Percentiles rank a stretch among this genome's conserved stretches.
phyloP scores from a whole-genome alignment of 2,113 vertebrate species.

The Pionites leucogaster region DNA sequence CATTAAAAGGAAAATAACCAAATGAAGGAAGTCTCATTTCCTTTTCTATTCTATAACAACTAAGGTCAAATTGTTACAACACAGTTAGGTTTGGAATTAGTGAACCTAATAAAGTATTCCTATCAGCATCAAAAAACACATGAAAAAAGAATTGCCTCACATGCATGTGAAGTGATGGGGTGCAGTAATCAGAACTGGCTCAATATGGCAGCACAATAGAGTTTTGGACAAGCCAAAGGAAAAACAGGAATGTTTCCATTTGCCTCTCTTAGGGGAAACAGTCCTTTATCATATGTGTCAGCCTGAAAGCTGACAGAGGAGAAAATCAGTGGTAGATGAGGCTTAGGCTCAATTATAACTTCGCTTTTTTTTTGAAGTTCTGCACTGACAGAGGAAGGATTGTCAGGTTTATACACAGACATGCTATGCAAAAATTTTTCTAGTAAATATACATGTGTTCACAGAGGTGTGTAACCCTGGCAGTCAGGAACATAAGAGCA shows the following conservation, averaged over 20 bases:
- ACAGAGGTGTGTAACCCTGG: background rate
- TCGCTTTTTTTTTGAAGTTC: background rate
- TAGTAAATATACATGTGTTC: background rate
- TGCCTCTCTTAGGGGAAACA: background rate
- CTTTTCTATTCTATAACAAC: background rate
- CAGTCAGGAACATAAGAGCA: background rate
- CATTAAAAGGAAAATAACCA: background rate
- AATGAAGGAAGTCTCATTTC: background rate
- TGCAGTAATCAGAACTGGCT: background rate
- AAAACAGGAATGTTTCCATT: background rate
- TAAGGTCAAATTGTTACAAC: background rate
- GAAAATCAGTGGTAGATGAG: background rate
- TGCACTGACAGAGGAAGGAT: background rate
- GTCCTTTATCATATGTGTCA: background rate
- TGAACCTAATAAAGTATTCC: background rate
- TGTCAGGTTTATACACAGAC: background rate
- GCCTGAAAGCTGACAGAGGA: background rate
- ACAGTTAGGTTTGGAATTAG: background rate
- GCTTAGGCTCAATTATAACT: background rate
- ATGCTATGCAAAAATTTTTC: background rate
- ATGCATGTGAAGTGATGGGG: background rate
- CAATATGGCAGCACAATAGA: background rate
- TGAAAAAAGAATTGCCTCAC: background rate
- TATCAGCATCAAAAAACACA: background rate
- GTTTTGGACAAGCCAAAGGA: background rate